phyloP scores from a whole-genome alignment of 2,797 vertebrate species.

The Aeoliscus strigatus region DNA sequence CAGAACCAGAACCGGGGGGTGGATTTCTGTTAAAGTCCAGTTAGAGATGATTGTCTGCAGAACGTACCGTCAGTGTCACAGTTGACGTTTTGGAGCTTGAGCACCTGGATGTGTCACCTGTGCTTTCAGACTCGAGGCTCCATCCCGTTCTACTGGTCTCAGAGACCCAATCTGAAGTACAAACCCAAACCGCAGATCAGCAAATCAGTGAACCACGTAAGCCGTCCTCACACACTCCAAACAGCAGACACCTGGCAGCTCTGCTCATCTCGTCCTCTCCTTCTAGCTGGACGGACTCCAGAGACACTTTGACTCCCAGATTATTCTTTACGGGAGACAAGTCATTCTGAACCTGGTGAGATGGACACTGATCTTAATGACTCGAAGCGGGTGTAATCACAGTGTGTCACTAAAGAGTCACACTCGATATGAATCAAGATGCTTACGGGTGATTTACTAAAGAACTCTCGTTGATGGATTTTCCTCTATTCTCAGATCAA shows the following conservation, averaged over 20 bases:
- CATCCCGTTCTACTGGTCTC: conserved; percentile 96
- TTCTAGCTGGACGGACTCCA: conserved; percentile 92
- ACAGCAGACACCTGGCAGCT: background rate
- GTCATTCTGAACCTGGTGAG: conserved; percentile 91
- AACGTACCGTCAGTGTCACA: too few species aligned
- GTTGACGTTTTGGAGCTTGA: background rate
- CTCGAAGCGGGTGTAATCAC: too few species aligned
- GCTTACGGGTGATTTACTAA: too few species aligned
- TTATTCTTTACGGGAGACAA: conserved; percentile 93
- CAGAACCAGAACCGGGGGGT: too few species aligned
- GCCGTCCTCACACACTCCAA: conserved; percentile 16
- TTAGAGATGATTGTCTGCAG: too few species aligned
- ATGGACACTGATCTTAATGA: background rate
- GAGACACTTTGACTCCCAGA: conserved; percentile 95
- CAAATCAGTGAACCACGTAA: conserved; percentile 90
- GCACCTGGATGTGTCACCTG: too few species aligned
- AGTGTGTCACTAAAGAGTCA: too few species aligned
- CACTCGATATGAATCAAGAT: too few species aligned
- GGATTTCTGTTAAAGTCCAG: too few species aligned
- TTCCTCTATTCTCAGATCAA: conserved; percentile 76
- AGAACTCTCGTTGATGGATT: too few species aligned
- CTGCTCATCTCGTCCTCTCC: background rate
- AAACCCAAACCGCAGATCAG: conserved; percentile 95
- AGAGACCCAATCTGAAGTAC: conserved; percentile 94
- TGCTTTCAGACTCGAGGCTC: conserved; percentile 88